Percentiles rank a stretch among this genome's conserved stretches.
Conservation (phyloP, 2,113 vertebrate species). For the Ctenodactylus gundi region DNA sequence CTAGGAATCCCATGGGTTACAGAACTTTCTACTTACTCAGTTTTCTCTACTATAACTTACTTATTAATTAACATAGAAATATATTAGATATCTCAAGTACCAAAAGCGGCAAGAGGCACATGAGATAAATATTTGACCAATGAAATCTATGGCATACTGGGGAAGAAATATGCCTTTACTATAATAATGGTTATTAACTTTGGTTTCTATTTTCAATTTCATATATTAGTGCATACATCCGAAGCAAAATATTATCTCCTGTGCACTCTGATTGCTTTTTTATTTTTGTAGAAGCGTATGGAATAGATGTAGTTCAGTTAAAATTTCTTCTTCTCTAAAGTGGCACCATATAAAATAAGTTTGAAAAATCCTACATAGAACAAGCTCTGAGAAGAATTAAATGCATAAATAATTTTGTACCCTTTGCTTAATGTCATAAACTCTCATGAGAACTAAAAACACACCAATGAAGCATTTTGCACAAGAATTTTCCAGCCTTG, state of each 20-base stretch:
- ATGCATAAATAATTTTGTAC: background rate
- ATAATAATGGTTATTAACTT: background rate
- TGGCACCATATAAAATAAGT: background rate
- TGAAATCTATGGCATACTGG: background rate
- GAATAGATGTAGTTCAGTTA: background rate
- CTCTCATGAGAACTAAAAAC: background rate
- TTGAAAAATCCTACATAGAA: background rate
- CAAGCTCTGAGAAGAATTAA: conserved; percentile 26
- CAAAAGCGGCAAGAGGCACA: background rate
- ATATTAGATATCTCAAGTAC: background rate
- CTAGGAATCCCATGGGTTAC: background rate
- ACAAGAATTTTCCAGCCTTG: background rate
- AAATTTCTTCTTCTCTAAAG: background rate
- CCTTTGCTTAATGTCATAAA: conserved; percentile 6
- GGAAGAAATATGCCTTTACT: background rate
- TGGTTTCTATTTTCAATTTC: background rate
- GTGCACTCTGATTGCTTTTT: background rate
- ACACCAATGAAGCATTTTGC: background rate
- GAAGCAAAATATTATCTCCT: background rate
- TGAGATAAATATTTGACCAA: background rate
- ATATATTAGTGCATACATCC: background rate
- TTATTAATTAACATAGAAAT: background rate
- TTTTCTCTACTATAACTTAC: background rate
- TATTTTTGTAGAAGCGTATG: background rate
- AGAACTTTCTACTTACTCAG: background rate